phyloP scores from a whole-genome alignment of 2,888 invertebrate species.

The Sinopyrophorus schimmeli region DNA sequence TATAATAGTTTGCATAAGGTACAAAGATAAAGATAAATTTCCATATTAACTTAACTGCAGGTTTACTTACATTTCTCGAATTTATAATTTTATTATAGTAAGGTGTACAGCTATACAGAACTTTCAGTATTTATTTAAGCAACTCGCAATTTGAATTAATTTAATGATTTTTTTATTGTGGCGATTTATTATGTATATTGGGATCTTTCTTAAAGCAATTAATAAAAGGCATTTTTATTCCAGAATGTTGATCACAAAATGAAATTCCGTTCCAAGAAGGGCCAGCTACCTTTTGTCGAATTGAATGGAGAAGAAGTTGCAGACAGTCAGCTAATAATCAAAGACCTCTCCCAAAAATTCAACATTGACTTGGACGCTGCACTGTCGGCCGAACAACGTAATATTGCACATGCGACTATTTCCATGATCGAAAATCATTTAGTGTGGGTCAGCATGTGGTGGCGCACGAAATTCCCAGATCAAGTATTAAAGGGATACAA shows the following conservation, averaged over 20 bases:
- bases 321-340: constrained; percentile 89
- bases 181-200: no score
- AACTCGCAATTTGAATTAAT: no score
- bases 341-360: constrained; percentile 81
- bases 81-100: no score
- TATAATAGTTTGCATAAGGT: background rate
- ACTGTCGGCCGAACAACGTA: constrained; percentile 82
- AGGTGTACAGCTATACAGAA: no score
- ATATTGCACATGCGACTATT: constrained; percentile 87
- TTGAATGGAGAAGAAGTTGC: constrained; percentile 93
- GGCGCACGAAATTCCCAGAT: constrained; percentile 92
- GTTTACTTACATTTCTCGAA: no score
- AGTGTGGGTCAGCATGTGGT: constrained; percentile 88
- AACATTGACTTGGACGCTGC: constrained; percentile 82
- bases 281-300: constrained; percentile 92
- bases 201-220: no score
- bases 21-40: no score
- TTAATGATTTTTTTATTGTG: no score
- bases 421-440: constrained; percentile 95
- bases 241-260: constrained; percentile 95
- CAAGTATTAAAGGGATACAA: constrained; percentile 84
- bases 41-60: no score
- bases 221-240: no score
- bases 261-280: constrained; percentile 92
- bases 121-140: no score